Percentiles rank a stretch among this genome's conserved stretches.
These are phyloP conservation scores for Gavialis gangeticus DNA, from an alignment of 2,113 vertebrate genomes.

Conservation along the genomic window DNA sequence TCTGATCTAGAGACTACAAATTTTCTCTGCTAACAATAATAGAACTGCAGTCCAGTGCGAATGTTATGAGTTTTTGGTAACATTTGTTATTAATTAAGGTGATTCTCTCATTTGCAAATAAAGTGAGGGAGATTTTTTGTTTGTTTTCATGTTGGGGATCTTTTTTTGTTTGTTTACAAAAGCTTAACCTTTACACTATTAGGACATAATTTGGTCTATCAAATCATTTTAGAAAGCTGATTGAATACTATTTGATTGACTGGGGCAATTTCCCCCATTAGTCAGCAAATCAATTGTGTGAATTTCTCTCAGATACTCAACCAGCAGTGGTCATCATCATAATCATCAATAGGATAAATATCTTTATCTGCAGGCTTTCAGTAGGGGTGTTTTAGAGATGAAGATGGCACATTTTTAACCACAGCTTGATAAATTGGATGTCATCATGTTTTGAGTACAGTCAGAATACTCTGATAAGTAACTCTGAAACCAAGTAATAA, in stretches of 20 bases:
- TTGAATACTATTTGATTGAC: background rate
- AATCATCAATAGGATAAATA: background rate
- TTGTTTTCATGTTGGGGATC: no score
- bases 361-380: background rate
- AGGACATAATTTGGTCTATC: background rate
- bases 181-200: background rate
- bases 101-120: background rate
- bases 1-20: background rate
- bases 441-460: background rate
- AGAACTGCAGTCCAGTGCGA: background rate
- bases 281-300: background rate
- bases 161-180: background rate
- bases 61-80: background rate
- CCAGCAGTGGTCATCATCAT: background rate
- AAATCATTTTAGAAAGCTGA: background rate
- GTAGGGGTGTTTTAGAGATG: background rate
- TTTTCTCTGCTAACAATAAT: background rate
- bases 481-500: background rate
- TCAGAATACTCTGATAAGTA: background rate
- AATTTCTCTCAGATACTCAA: background rate
- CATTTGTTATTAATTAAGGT: background rate
- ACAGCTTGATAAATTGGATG: background rate
- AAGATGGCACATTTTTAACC: background rate
- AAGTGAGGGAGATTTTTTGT: background rate
- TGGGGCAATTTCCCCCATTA: background rate